Evolutionary conservation across 2,113 vertebrate species (phyloP), one percentile per base, ranked within the genome.

Genomic region (Dolichallabes microphthalmus): DNA sequence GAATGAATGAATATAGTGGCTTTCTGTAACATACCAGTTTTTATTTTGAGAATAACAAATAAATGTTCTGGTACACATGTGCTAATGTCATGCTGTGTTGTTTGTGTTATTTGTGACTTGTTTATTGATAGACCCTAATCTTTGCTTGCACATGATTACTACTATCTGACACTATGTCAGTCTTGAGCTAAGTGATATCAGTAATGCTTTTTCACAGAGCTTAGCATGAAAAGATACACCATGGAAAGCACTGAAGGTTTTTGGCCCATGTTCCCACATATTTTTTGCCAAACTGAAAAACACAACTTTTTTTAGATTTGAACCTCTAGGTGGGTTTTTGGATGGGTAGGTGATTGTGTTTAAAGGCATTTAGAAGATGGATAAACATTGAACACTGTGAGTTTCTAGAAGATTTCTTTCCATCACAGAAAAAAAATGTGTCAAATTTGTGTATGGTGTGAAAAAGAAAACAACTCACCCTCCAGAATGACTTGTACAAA

Each of bases 401-500:
- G 20, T 39, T 71, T 45, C 19, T 73, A 73, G 20, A 20, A 73
- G 35, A 35, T 69, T 69, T 71, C 19, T 20, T 39, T 39, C 17
- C 68, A 71, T 39, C 9, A 45, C 1, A 4, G 13, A 50, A 1
- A 45, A 50, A 50, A 74, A 14, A 25, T 50, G 30, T 53, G 12
- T 8, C 25, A 53, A 53, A 52, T 50, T 3, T 4, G 9, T 50
- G 10, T 11, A 73, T 22, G n/a, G 32, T 35, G 45, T 45, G 45
- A 45, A 57, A 19, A 66, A 66, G n/a, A 58, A 60, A 13, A 45
- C 20, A 79, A 82, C 95, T 94, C 87, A 99, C 98, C 98, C 96
- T 99, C 98, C 7, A 99, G 96, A 66, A 97, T 94, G 93, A 99
- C 98, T 91, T 98, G 97, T 87, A 98, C 98, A 73, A 97, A 97